Base-by-base conservation (phyloP, 2,888 invertebrate species). In the Ormyrus nitidulus region DNA sequence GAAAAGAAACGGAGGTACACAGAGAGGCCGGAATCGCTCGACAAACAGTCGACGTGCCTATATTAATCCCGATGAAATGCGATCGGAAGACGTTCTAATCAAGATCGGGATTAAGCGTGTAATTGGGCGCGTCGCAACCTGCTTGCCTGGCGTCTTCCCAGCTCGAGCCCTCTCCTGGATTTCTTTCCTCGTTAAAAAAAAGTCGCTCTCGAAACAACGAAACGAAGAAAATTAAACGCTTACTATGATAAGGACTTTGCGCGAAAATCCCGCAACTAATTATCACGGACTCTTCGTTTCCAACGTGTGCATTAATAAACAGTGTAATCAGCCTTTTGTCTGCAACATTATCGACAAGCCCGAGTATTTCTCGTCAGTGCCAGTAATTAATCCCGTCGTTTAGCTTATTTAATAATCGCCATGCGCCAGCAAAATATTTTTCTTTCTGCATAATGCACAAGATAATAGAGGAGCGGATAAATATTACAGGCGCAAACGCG, bases 41-140 rank as follows among this genome's bases (percentile, higher is more conserved):
- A 54, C n/a, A 77, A 77, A 71, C 34, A 34, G 34, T 51, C 44
- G 13, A 34, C 34, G 8, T 51, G 58, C 19, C n/a, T 34, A 34
- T 4, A 73, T 78, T 78, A 78, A 78, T 78, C 68, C 78, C 54
- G 19, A 8, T 19, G 66, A 66, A 68, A 66, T 68, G 69, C 62
- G 62, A 56, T 49, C 13, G 51, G 10, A 77, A 68, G 83, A 75
- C 81, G 83, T 77, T 85, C 86, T 86, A 88, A 88, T 88, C 86
- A 86, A 83, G 81, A 84, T 49, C 70, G 81, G 84, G 86, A 86
- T 87, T 85, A 87, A 83, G 78, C 82, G 77, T 73, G 83, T 84
- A 85, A 85, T 85, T 86, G 85, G 76, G 76, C 73, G 61, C 34
- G 34, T 34, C 34, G 34, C 34, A 34, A 7, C 11, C 10, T 11